Conservation (phyloP, 1,140 invertebrate species). For the Lepidotrigona ventralis region DNA sequence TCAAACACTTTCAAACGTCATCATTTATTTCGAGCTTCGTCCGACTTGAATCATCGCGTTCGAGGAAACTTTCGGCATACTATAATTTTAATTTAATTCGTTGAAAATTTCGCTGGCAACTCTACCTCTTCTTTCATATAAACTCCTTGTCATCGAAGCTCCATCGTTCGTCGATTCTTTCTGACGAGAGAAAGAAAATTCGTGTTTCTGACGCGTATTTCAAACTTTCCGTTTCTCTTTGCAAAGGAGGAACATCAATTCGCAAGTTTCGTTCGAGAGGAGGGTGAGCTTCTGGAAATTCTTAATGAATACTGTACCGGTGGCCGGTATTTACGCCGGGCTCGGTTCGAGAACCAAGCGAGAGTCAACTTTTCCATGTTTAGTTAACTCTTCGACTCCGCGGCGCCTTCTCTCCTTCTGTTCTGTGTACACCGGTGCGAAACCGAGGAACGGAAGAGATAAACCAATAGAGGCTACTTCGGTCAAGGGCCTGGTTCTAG, state of each 20-base stretch:
- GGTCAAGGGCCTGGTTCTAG: constrained; percentile 32
- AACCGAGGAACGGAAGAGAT: constrained; percentile 55
- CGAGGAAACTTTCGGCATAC: no score
- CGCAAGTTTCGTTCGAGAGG: constrained; percentile 4
- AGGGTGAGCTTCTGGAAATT: constrained; percentile 15
- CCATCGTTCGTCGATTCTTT: not conserved
- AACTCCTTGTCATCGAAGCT: not conserved
- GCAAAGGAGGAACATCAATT: not conserved
- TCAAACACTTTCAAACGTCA: no score
- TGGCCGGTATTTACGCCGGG: constrained; percentile 27
- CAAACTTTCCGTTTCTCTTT: not conserved
- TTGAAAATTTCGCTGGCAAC: no score
- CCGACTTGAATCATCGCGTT: no score
- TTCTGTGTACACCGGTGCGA: constrained; percentile 49
- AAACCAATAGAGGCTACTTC: constrained; percentile 62
- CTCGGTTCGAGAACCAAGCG: constrained; percentile 23
- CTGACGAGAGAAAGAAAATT: not conserved
- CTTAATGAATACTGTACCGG: constrained; percentile 28
- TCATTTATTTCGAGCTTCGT: no score
- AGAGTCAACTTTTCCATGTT: constrained; percentile 51
- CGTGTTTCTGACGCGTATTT: no score
- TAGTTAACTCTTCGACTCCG: constrained; percentile 54
- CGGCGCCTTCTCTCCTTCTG: constrained; percentile 49
- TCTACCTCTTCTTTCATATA: no score
- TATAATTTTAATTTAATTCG: no score